Conservation (phyloP, 1,140 invertebrate genomes). For the Paracyclopina nana region DNA sequence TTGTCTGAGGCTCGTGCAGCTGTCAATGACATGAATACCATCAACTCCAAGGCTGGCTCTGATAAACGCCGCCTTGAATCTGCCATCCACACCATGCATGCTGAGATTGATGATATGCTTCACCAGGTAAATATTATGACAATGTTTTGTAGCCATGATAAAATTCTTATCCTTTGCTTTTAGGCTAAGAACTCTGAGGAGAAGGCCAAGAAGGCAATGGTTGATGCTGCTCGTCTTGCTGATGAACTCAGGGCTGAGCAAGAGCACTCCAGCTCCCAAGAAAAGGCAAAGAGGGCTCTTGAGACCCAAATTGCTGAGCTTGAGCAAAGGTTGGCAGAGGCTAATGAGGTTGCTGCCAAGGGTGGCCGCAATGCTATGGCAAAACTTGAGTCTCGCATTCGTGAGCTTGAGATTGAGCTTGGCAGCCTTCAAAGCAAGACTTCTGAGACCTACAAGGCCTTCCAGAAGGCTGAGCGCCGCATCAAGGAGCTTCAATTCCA, state of each 20-base stretch:
- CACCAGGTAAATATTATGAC: no score
- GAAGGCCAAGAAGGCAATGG: slow-evolving; percentile 33
- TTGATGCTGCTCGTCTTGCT: slow-evolving; percentile 43
- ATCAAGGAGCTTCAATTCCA: slow-evolving; percentile 33
- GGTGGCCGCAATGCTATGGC: slow-evolving; percentile 33
- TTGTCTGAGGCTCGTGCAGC: slow-evolving; percentile 89
- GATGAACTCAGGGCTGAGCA: slow-evolving; percentile 97
- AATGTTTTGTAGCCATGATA: no score
- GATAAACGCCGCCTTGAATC: slow-evolving; percentile 6
- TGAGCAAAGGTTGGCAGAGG: slow-evolving; percentile 43
- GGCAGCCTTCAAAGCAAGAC: slow-evolving; percentile 42
- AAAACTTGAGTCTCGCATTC: slow-evolving; percentile 77
- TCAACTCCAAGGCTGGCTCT: slow-evolving; percentile 8
- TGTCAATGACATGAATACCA: slow-evolving; percentile 58
- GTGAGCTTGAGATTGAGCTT: slow-evolving; percentile 50
- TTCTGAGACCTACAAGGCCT: slow-evolving; percentile 33
- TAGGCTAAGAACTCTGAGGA: slow-evolving; percentile 31
- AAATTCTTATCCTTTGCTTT: no score
- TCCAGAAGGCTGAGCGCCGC: slow-evolving; percentile 32
- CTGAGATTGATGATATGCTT: slow-evolving; percentile 28
- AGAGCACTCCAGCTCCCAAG: slow-evolving; percentile 90
- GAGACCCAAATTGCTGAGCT: slow-evolving; percentile 28
- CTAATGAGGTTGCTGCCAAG: slow-evolving; percentile 29
- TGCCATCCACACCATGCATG: slow-evolving; percentile 11
- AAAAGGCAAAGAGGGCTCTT: slow-evolving; percentile 51